A percentile compares a stretch with the other conserved stretches of the same genome.
Conservation (phyloP, 1,140 invertebrate genomes). For the Bombus superbus region DNA sequence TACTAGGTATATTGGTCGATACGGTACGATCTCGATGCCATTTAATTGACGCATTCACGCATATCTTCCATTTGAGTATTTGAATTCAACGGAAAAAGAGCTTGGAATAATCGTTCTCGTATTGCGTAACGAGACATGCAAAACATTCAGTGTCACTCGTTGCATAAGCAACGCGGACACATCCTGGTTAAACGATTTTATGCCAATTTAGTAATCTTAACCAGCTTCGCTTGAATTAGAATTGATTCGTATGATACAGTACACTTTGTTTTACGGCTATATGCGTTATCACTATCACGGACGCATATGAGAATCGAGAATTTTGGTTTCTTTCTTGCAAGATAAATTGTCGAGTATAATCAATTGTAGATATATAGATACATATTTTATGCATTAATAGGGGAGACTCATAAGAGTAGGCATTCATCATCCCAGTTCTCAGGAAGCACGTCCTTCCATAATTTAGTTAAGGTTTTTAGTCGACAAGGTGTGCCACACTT, state of each 20-base stretch:
- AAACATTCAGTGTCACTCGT: constrained; percentile 73
- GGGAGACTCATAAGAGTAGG: constrained; percentile 18
- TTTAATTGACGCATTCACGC: constrained; percentile 16
- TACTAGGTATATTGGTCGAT: neutral
- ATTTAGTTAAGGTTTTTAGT: constrained; percentile 77
- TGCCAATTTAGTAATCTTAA: constrained; percentile 78
- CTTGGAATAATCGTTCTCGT: constrained; percentile 72
- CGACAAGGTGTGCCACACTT: constrained; percentile 81
- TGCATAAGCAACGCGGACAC: constrained; percentile 76
- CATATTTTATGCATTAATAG: neutral
- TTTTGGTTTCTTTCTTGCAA: neutral
- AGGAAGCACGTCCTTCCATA: constrained; percentile 80
- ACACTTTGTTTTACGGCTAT: neutral
- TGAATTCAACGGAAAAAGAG: constrained; percentile 50
- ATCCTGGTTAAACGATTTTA: constrained; percentile 80
- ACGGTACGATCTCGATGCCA: neutral
- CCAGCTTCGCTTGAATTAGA: constrained; percentile 63
- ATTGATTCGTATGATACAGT: constrained; percentile 56
- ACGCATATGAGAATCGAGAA: neutral
- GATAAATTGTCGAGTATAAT: neutral
- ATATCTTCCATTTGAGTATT: constrained; percentile 25
- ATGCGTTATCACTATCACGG: neutral
- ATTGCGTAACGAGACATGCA: constrained; percentile 76
- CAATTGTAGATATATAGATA: too few relatives aligned
- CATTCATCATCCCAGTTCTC: constrained; percentile 84